Percentiles rank a stretch among this genome's conserved stretches.
Conservation (phyloP, 2,113 vertebrate species). For the Chroicocephalus ridibundus region DNA sequence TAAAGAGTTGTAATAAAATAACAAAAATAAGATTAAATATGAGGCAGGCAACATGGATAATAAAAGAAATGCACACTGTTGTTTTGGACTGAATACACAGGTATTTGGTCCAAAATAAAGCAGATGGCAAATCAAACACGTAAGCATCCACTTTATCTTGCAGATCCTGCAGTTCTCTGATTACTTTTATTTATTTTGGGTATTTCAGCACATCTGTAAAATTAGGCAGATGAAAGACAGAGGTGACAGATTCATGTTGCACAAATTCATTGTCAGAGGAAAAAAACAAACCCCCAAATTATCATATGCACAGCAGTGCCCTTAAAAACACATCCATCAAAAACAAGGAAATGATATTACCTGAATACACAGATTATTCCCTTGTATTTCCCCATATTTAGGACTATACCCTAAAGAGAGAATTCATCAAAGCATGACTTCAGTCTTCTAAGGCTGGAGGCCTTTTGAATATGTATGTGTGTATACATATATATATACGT, state of each 20-base stretch:
- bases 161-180: constrained; percentile 46
- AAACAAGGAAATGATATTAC: neutral
- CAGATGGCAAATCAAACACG: constrained; percentile 61
- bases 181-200: constrained; percentile 44
- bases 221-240: constrained; percentile 41
- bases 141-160: constrained; percentile 56
- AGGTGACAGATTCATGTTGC: neutral
- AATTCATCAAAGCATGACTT: neutral
- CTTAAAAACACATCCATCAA: neutral
- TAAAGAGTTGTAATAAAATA: constrained; percentile 53
- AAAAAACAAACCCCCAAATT: neutral
- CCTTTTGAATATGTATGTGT: rapidly evolving
- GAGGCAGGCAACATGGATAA: constrained; percentile 37
- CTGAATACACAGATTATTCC: neutral
- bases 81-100: constrained; percentile 1
- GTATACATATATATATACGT: neutral
- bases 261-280: neutral
- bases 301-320: neutral
- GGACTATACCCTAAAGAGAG: neutral
- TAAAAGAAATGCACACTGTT: constrained; percentile 23
- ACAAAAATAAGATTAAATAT: constrained; percentile 56
- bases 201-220: constrained; percentile 48
- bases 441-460: neutral
- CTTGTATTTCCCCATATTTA: neutral
- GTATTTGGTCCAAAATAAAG: constrained; percentile 38